A percentile compares a stretch with the other conserved stretches of the same genome.
Conservation (phyloP, 1,140 invertebrate genomes). For the Heliothis virescens region DNA sequence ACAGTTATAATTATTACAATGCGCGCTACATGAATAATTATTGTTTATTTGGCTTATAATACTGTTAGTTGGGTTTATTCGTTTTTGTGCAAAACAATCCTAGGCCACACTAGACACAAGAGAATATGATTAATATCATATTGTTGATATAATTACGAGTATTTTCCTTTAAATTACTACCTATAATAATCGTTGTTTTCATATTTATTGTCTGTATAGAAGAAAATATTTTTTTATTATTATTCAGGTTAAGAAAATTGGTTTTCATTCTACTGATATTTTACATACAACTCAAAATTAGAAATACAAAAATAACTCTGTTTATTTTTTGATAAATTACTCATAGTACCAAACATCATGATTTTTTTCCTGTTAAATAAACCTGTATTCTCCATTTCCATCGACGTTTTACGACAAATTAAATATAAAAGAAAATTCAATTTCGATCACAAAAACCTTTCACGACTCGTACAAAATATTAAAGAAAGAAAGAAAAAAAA, state of each 20-base stretch:
- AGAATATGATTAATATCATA: too few relatives aligned
- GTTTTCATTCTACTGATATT: background rate
- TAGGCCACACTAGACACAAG: background rate
- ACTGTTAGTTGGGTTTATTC: background rate
- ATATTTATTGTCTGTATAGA: too few relatives aligned
- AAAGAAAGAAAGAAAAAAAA: background rate
- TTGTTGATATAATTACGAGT: too few relatives aligned
- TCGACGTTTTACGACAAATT: slow-evolving; percentile 15
- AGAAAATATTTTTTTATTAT: background rate
- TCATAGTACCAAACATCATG: background rate
- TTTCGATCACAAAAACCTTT: slow-evolving; percentile 32
- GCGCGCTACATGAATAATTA: slow-evolving; percentile 23
- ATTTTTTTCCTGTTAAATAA: slow-evolving; percentile 11
- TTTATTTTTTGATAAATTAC: slow-evolving; percentile 4
- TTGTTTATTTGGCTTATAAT: slow-evolving; percentile 17
- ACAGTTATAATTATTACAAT: slow-evolving; percentile 46
- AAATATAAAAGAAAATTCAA: slow-evolving; percentile 13
- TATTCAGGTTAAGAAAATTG: background rate
- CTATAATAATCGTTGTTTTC: too few relatives aligned
- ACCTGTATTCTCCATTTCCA: slow-evolving; percentile 6
- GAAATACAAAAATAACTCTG: background rate
- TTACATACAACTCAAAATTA: background rate
- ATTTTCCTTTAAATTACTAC: too few relatives aligned
- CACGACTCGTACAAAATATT: slow-evolving; percentile 8
- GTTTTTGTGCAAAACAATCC: too few relatives aligned